Evolutionary conservation across 2,888 invertebrate species (phyloP), one percentile per base, ranked within the genome.

Genomic region (Drosophila lutescens): DNA sequence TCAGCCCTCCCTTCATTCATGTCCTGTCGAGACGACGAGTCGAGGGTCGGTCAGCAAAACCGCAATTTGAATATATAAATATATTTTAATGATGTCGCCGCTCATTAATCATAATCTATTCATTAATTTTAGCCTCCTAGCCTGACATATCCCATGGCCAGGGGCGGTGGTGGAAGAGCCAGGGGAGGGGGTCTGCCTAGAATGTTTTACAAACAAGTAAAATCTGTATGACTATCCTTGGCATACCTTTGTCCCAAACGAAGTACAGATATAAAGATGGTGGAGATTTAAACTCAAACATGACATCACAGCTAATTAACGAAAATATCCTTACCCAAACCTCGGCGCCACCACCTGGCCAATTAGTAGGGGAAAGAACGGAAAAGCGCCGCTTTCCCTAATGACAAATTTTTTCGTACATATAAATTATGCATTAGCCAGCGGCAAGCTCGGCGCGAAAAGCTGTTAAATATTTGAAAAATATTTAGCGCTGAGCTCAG

Each of bases 71-170:
- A 84, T 87, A 82, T 81, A 74, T 87, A 86, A 87, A 84, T 82
- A 84, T 83, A 87, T 84, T 84, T 84, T 86, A 87, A 87, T 84
- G 84, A 87, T 84, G 84, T 84, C 88, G 83, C 83, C 80, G 83
- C 83, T 88, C 85, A 86, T 86, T 86, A 86, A 86, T 86, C 85
- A 86, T 88, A 86, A 86, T 86, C 85, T 86, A 86, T 86, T 86
- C 88, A 86, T 86, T 86, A 86, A 86, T 86, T 83, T 86, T 84
- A 74, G 80, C 61, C 61, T 69, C 73, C 68, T 69, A 73, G 73
- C 41, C 77, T 86, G 85, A 86, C 85, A 86, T 80, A 77, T 83
- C 77, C 34, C 13, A 4, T 17, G 49, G 17, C 41, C 43, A 41
- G 44, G 72, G 71, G 78, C 72, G 38, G 23, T 4, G 13, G 41